These are phyloP conservation scores for Eucriotettix oculatus DNA, from an alignment of 2,888 invertebrate species.

Conservation along the genomic window DNA sequence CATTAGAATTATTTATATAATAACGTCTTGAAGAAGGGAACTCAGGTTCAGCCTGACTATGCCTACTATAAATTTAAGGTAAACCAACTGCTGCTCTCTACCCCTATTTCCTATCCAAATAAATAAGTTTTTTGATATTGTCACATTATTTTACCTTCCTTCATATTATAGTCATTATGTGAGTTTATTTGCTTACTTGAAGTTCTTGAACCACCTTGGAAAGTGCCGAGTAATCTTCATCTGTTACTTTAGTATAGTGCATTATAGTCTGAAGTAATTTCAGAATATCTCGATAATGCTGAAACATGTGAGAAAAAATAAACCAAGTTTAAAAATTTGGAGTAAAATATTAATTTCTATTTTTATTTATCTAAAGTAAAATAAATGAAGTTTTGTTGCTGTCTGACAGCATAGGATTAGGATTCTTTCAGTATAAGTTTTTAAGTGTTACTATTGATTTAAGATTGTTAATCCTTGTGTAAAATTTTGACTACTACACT, in stretches of 20 bases:
- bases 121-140: neutral
- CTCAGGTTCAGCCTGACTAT: too few relatives aligned
- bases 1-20: neutral
- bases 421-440: neutral
- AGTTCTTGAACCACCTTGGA: conserved; percentile 30
- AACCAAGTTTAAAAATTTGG: too few relatives aligned
- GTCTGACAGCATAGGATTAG: too few relatives aligned
- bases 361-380: too few relatives aligned
- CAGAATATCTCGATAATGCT: conserved; percentile 50
- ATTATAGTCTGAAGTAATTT: conserved; percentile 39
- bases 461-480: neutral
- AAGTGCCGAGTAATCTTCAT: conserved; percentile 31
- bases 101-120: too few relatives aligned
- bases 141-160: neutral
- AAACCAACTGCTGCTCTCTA: too few relatives aligned
- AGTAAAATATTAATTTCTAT: too few relatives aligned
- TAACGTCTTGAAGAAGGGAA: too few relatives aligned
- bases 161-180: neutral
- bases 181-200: conserved; percentile 25
- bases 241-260: conserved; percentile 28
- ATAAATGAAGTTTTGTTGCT: too few relatives aligned
- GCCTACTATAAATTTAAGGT: too few relatives aligned
- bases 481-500: conserved; percentile 1
- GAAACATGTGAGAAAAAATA: neutral
- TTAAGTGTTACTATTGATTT: neutral